Conservation (phyloP, 2,888 invertebrate genomes). For the Zhuqinia jingwanae region DNA sequence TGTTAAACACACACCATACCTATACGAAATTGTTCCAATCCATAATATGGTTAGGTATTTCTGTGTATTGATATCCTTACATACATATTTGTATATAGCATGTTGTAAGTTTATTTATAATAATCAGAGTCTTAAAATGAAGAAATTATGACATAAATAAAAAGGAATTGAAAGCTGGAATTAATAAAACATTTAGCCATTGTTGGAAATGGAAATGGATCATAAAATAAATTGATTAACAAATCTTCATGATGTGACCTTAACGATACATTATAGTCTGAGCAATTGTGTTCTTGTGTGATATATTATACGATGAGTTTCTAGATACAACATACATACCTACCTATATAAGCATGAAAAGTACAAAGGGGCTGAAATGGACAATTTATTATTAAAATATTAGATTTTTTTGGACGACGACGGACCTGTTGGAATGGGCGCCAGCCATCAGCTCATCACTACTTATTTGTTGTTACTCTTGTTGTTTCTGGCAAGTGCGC, state of each 20-base stretch:
- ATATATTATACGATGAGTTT: too few species aligned
- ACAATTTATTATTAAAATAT: neutral
- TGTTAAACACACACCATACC: neutral
- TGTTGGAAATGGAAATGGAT: slow-evolving; percentile 3
- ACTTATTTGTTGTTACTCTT: neutral
- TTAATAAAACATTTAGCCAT: slow-evolving; percentile 27
- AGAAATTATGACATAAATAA: slow-evolving; percentile 35
- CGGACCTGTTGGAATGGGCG: slow-evolving; percentile 29
- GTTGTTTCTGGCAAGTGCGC: slow-evolving; percentile 42
- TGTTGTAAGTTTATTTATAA: neutral
- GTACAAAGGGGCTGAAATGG: neutral
- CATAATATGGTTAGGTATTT: too few species aligned
- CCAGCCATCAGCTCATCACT: neutral
- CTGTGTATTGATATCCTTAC: neutral
- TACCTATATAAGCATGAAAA: neutral
- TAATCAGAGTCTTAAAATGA: neutral
- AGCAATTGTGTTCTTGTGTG: too few species aligned
- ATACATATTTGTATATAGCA: neutral
- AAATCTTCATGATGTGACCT: slow-evolving; percentile 45
- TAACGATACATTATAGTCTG: too few species aligned
- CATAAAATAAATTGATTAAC: slow-evolving; percentile 64
- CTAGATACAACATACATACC: too few species aligned
- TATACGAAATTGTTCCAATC: too few species aligned
- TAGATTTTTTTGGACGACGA: neutral
- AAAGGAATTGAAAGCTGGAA: slow-evolving; percentile 6